Conservation (phyloP, 2,113 vertebrate species). For the Hippolais icterina region DNA sequence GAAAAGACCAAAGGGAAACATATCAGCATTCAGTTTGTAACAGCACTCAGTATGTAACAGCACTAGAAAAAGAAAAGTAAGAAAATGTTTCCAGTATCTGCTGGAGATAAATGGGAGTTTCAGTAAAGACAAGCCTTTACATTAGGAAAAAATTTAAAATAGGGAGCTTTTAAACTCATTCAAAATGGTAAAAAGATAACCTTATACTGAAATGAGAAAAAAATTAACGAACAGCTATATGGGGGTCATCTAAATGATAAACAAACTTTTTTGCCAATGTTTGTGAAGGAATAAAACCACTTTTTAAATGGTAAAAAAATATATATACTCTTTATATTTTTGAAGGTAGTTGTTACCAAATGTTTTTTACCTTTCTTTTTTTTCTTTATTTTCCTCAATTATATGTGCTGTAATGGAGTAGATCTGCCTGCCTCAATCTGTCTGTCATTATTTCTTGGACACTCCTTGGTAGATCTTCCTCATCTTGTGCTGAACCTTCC, state of each 20-base stretch:
- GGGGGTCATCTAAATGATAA: not conserved
- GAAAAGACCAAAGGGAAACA: not conserved
- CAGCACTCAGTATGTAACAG: not conserved
- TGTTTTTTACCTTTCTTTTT: not conserved
- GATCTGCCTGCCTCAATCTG: not conserved
- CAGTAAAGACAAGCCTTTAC: not conserved
- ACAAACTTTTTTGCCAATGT: not conserved
- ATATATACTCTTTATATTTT: not conserved
- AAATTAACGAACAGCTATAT: not conserved
- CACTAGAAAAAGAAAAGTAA: not conserved
- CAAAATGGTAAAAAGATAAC: not conserved
- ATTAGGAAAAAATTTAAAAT: not conserved
- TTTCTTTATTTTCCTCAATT: not conserved
- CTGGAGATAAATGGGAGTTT: not conserved
- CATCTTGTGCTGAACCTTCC: not conserved
- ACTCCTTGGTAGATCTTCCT: not conserved
- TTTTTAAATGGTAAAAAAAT: not conserved
- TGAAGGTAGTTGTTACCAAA: not conserved
- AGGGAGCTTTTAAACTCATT: not conserved
- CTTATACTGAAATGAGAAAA: not conserved
- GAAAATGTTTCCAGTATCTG: not conserved
- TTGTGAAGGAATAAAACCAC: not conserved
- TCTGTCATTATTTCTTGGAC: not conserved
- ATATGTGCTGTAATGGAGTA: not conserved
- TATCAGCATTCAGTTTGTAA: not conserved